Evolutionary conservation across 2,888 invertebrate species (phyloP), one percentile per base, ranked within the genome.

Genomic region (Itoplectis maculator): DNA sequence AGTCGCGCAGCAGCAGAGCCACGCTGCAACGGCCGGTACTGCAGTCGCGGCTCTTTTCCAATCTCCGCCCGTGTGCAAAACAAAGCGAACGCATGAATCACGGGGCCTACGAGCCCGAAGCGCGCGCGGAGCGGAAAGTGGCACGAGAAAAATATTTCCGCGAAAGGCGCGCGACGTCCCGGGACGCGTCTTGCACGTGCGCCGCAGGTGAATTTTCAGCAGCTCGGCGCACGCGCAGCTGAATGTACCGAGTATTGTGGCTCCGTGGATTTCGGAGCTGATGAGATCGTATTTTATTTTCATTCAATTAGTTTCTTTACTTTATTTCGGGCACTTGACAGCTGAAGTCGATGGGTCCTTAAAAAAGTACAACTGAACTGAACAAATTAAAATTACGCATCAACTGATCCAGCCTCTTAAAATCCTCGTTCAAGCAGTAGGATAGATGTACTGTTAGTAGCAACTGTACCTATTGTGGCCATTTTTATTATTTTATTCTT

Each of bases 11-110:
- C 47, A 13, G 45, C 0, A 18, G 8, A 18, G 11, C 23, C 15
- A 15, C 13, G 15, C 6, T 11, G 7, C 18, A 59, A n/a, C n/a
- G n/a, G n/a, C 56, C 5, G 15, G 11, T 35, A 15, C 59, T 61
- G 56, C 65, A 29, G 35, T 59, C 65, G 47, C 56, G 56, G 79
- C 82, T 76, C 68, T 79, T 72, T 72, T 68, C 72, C 79, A 72
- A 82, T 82, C 79, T 72, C 13, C 40, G 47, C 29, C 5, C 72
- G n/a, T 72, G 29, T 40, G 66, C 18, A 63, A 75, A 74, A 63
- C 40, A 70, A 66, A 29, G 23, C n/a, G 70, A 70, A 47, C 18
- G 49, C 47, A 74, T 59, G 59, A 79, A 59, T 72, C 56, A 66
- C 29, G 20, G 23, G 18, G n/a, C 6, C 0, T 18, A 2, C 8